Evolutionary conservation across 2,797 vertebrate genomes (phyloP).

Genomic region (Pseudochirops cupreus): DNA sequence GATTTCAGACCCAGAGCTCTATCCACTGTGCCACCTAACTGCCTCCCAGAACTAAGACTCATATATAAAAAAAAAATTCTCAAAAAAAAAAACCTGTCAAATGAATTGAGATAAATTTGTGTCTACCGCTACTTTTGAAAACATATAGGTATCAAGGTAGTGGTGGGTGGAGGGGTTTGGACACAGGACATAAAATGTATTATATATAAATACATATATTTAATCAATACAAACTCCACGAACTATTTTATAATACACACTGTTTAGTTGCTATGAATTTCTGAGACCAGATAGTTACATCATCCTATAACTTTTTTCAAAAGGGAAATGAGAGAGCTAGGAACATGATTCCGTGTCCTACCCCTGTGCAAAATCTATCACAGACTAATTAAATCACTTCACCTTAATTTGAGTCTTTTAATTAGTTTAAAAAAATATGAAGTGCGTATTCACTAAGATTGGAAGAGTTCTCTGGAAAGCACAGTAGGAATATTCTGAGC

Average conservation of each 20-base stretch:
- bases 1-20: background rate
- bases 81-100: background rate
- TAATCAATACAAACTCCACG: slow-evolving; percentile 1
- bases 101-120: background rate
- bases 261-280: slow-evolving; percentile 28
- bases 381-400: slow-evolving; percentile 65
- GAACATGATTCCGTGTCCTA: slow-evolving; percentile 4
- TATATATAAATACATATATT: slow-evolving; percentile 18
- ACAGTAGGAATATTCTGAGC: slow-evolving; percentile 68
- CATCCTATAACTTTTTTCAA: slow-evolving; percentile 50
- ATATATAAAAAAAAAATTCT: background rate
- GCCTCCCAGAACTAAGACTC: background rate
- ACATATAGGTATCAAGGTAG: background rate
- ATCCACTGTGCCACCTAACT: background rate
- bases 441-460: slow-evolving; percentile 54
- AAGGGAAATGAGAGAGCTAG: slow-evolving; percentile 37
- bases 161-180: background rate
- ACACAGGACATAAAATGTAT: background rate
- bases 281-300: slow-evolving; percentile 14
- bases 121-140: slow-evolving; percentile 31
- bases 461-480: slow-evolving; percentile 62
- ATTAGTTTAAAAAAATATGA: slow-evolving; percentile 72
- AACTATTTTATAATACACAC: background rate
- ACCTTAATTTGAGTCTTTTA: slow-evolving; percentile 76
- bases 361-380: slow-evolving; percentile 45